Evolutionary conservation across 2,888 invertebrate species (phyloP).

Genomic region (Amphipyra berbera): DNA sequence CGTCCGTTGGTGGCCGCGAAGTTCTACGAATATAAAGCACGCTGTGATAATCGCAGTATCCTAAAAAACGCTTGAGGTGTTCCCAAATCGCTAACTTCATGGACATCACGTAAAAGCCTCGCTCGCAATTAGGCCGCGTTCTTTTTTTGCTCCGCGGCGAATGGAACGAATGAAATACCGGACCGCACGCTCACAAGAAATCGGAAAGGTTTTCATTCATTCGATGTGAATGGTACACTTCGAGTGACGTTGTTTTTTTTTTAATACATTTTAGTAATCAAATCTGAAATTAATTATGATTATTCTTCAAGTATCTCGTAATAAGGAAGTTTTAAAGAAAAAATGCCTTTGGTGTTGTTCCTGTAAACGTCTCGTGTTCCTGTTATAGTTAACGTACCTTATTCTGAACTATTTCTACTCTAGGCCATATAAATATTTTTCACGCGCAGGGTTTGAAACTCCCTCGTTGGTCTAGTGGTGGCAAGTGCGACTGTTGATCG

Average conservation of each 20-base stretch:
- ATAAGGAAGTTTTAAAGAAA: no score
- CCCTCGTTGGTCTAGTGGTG: no score
- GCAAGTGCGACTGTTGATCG: no score
- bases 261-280: conserved; percentile 24
- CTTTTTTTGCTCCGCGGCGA: conserved; percentile 72
- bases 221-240: conserved; percentile 61
- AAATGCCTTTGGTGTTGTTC: no score
- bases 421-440: no score
- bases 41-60: background rate
- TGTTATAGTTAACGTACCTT: no score
- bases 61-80: background rate
- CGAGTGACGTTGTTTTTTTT: conserved; percentile 40
- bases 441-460: no score
- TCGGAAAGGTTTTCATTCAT: conserved; percentile 74
- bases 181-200: conserved; percentile 66
- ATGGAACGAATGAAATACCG: conserved; percentile 64
- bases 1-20: no score
- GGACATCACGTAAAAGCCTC: conserved; percentile 70
- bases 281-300: conserved; percentile 15
- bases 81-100: conserved; percentile 51
- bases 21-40: no score
- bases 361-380: no score
- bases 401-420: no score
- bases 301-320: background rate
- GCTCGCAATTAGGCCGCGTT: conserved; percentile 78